Base-by-base conservation (phyloP, 1,140 invertebrate species). In the Heliconius eleuchia region DNA sequence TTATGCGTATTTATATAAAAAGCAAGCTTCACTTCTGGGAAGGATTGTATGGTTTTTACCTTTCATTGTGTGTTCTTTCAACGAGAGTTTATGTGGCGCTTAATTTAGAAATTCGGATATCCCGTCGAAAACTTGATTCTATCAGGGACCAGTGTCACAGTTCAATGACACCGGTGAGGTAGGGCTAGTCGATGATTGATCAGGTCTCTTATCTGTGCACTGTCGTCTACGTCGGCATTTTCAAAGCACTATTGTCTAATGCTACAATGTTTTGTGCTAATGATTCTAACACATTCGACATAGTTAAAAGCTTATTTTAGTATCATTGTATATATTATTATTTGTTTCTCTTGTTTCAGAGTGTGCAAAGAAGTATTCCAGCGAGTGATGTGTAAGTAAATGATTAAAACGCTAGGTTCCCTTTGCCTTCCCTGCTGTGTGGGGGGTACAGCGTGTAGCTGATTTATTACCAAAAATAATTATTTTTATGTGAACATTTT, bases 181-280 rank as follows among this genome's bases (percentile, higher is more conserved):
- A 89, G 92, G 92, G 90, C 87, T 85, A 84, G 86, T 81, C 81
- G 88, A 92, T 94, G 92, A 94, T 94, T 92, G 92, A 94, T 94
- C 91, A 92, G 87, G 85, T 80, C 86, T 85, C 87, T 92, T 92
- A 93, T 93, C 91, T 92, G 80, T 86, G 84, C 85, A 84, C 85
- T 89, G 91, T 92, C 91, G 89, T 89, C 90, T 89, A 88, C 90
- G 85, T 89, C 91, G 91, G 92, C 89, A 78, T 85, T 88, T 87
- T 93, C 92, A 94, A 94, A 93, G 90, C 85, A 85, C 85, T 87
- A 94, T 92, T 94, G 92, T 94, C 85, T 88, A 82, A 82, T 83
- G 80, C 83, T 82, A 85, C 78, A 84, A 81, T 86, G 83, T 81
- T 86, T 85, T 88, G 83, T 87, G 82, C 84, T 90, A 88, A 91